Evolutionary conservation across 2,113 vertebrate species (phyloP).

Genomic region (Osmerus mordax): DNA sequence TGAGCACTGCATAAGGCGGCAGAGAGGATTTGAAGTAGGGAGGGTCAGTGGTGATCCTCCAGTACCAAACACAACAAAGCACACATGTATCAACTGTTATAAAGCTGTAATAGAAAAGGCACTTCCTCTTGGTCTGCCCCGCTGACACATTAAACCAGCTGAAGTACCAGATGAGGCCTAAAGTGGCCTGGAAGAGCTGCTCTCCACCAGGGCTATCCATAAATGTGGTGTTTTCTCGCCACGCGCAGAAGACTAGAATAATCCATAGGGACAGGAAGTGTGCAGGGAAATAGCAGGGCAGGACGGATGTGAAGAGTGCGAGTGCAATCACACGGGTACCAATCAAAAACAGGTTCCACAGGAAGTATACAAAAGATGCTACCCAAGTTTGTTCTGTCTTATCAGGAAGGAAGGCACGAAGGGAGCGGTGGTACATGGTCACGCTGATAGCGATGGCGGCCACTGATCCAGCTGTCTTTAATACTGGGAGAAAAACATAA

Average conservation of each 20-base stretch:
- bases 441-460: constrained; percentile 42
- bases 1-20: not conserved
- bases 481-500: constrained; percentile 43
- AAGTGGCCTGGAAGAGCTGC: constrained; percentile 73
- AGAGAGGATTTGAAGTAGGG: rapidly evolving
- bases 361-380: constrained; percentile 69
- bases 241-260: constrained; percentile 72
- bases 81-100: constrained; percentile 70
- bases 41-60: constrained; percentile 29
- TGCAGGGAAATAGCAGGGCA: constrained; percentile 62
- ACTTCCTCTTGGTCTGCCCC: constrained; percentile 61
- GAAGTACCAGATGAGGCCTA: constrained; percentile 84
- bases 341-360: constrained; percentile 84
- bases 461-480: constrained; percentile 38
- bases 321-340: constrained; percentile 70
- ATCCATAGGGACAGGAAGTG: constrained; percentile 78
- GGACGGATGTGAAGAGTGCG: constrained; percentile 73
- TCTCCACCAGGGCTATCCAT: constrained; percentile 69
- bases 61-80: constrained; percentile 70
- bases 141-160: constrained; percentile 79
- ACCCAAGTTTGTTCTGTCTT: constrained; percentile 48
- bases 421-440: constrained; percentile 76
- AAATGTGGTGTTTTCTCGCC: constrained; percentile 68
- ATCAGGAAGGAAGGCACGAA: constrained; percentile 76
- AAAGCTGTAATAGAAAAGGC: constrained; percentile 73